A percentile compares a stretch with the other conserved stretches of the same genome.
phyloP scores from a whole-genome alignment of 2,888 invertebrate species.

The Thalpophila matura region DNA sequence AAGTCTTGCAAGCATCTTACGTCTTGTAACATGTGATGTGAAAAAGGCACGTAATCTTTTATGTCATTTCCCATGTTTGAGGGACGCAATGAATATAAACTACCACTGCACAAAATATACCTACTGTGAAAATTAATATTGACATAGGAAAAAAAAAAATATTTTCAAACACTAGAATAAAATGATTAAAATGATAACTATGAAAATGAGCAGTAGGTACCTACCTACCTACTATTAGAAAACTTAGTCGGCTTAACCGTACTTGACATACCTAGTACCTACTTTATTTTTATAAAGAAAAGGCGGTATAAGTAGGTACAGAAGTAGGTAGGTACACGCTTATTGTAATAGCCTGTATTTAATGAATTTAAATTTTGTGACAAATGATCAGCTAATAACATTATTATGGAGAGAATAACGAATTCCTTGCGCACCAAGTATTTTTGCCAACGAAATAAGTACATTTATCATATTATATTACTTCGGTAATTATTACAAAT shows the following conservation, averaged over 20 bases:
- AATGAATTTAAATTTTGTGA: neutral
- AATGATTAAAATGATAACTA: too few relatives aligned
- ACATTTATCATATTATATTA: conserved; percentile 15
- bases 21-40: conserved; percentile 19
- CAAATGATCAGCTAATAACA: neutral
- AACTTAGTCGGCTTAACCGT: too few relatives aligned
- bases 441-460: conserved; percentile 1
- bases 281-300: neutral
- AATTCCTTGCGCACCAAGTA: neutral
- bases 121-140: neutral
- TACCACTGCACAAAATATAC: neutral
- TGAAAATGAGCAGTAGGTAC: too few relatives aligned
- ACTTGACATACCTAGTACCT: too few relatives aligned
- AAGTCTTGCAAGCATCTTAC: conserved; percentile 27
- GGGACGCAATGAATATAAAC: neutral
- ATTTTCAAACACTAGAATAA: too few relatives aligned
- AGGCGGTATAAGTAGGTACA: neutral
- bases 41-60: conserved; percentile 21
- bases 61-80: conserved; percentile 13
- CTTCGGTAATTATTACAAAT: conserved; percentile 58
- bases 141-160: neutral
- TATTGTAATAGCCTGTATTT: neutral
- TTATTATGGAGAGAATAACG: neutral
- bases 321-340: too few relatives aligned
- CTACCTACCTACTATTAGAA: too few relatives aligned